phyloP scores from a whole-genome alignment of 2,888 invertebrate genomes.

The Ophioninae sp. region DNA sequence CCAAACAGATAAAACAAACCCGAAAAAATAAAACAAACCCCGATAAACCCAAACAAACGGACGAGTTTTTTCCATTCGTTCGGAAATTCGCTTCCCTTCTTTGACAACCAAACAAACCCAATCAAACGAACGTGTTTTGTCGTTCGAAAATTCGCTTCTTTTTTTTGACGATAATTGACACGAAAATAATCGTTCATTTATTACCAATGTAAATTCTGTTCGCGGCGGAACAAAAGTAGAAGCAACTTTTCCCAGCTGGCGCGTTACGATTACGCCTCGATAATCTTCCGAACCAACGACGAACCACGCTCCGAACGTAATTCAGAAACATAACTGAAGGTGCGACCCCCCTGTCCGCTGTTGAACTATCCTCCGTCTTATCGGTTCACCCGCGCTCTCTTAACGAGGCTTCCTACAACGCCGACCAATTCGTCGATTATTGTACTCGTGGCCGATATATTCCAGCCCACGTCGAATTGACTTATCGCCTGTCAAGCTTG shows the following conservation, averaged over 20 bases:
- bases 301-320: constrained; percentile 22
- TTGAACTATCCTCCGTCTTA: constrained; percentile 33
- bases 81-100: too few species aligned
- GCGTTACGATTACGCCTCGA: constrained; percentile 7
- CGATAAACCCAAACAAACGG: too few species aligned
- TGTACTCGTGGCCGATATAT: constrained; percentile 1
- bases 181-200: background rate
- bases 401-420: constrained; percentile 31
- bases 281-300: constrained; percentile 41
- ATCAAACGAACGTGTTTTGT: too few species aligned
- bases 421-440: constrained; percentile 1
- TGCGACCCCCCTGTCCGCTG: background rate
- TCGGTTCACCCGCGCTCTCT: constrained; percentile 35
- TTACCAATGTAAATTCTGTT: constrained; percentile 44
- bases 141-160: too few species aligned
- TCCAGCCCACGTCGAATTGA: background rate
- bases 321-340: constrained; percentile 59
- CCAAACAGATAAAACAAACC: too few species aligned
- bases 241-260: constrained; percentile 39
- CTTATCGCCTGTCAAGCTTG: background rate
- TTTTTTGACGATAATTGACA: too few species aligned
- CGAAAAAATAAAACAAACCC: too few species aligned
- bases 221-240: constrained; percentile 48
- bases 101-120: too few species aligned
- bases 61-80: too few species aligned